Base-by-base conservation (phyloP, 1,140 invertebrate genomes). In the Drosophila saltans region DNA sequence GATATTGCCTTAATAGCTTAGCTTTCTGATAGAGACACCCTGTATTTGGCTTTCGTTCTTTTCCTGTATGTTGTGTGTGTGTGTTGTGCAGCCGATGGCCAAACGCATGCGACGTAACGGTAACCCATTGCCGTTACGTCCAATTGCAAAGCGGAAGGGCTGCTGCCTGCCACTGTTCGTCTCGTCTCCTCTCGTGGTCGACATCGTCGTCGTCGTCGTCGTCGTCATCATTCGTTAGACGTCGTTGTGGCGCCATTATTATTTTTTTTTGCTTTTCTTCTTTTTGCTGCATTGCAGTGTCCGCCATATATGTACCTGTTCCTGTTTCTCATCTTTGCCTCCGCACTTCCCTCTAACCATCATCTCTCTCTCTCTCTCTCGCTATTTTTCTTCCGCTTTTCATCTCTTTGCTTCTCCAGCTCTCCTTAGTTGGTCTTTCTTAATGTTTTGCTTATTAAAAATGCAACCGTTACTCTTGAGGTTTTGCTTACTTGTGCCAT, bases 211-310 rank as follows among this genome's bases (percentile, higher is more conserved):
- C 40, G 28, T 36, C 30, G 11, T 56, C 40, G 55, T 59, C 36
- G 33, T 39, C 57, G 45, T 39, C 57, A 33, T 59, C 57, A 40
- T 59, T 59, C 36, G 45, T 52, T 52, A 52, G 45, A 39, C 57
- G 57, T 59, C 57, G 57, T 59, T 59, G 57, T 59, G 57, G 57
- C 57, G 57, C 57, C 57, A 59, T 59, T 59, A 59, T 59, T 52
- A 52, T 52, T 52, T 24, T 52, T 26, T 45, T 11, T 45, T 26
- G 8, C 10, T 52, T 26, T 48, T n/a, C 3, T 43, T 52, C 45
- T 24, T 59, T 59, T 59, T 59, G 57, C 57, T 59, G 57, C 57
- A 59, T 59, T 59, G 57, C 57, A 59, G 57, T 59, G 57, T 59
- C 57, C 57, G 56, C 33, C 56, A 39, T 55, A 55, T 55, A 30